Percentiles rank a stretch among this genome's conserved stretches.
These are phyloP conservation scores for Ooceraea biroi DNA, from an alignment of 1,140 invertebrate genomes.

Conservation along the genomic window DNA sequence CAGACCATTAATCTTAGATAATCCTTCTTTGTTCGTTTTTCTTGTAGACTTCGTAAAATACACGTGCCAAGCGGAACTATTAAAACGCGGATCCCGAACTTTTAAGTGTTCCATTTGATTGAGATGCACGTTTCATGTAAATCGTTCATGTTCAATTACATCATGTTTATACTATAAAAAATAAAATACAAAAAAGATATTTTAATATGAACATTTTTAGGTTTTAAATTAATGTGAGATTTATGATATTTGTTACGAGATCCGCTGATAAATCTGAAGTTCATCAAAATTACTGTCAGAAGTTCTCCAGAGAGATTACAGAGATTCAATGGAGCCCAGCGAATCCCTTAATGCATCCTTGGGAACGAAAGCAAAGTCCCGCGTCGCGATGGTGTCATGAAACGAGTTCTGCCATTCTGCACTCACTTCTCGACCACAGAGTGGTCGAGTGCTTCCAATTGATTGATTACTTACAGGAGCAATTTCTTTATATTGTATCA, in stretches of 20 bases:
- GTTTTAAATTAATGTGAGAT: too few relatives aligned
- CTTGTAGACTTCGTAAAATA: constrained; percentile 15
- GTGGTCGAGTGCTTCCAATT: constrained; percentile 15
- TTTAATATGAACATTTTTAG: too few relatives aligned
- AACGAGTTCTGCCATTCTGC: constrained; percentile 21
- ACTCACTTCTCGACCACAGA: neutral
- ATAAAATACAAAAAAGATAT: too few relatives aligned
- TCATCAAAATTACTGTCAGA: constrained; percentile 23
- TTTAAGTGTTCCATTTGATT: neutral
- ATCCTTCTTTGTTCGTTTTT: constrained; percentile 23
- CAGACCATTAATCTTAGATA: constrained; percentile 43
- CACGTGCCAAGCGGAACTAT: constrained; percentile 19
- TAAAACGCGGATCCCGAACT: neutral
- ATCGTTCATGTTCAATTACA: neutral
- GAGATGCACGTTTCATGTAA: neutral
- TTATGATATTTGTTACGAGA: too few relatives aligned
- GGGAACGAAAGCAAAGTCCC: constrained; percentile 12
- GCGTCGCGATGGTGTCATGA: neutral
- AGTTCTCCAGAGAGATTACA: constrained; percentile 36
- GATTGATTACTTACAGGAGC: constrained; percentile 16
- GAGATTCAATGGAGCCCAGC: constrained; percentile 29
- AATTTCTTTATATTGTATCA: neutral
- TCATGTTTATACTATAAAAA: too few relatives aligned
- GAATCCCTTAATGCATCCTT: constrained; percentile 64
- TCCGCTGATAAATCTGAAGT: too few relatives aligned